Evolutionary conservation across 1,140 invertebrate species (phyloP).

Genomic region (Leptinotarsa undecemlineata): DNA sequence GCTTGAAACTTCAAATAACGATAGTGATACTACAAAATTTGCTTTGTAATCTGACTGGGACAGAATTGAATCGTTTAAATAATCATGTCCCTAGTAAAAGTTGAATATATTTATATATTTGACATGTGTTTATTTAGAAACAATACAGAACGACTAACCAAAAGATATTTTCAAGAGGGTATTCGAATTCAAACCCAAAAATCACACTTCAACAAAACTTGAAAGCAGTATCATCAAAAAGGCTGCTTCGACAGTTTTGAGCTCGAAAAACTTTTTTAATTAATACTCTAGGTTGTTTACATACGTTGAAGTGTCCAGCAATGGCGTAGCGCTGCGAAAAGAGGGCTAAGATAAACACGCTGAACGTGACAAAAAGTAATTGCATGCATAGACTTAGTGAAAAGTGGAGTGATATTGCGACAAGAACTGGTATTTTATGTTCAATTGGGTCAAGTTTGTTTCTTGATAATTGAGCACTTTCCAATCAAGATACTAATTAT

Average conservation of each 20-base stretch:
- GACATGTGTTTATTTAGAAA: no score
- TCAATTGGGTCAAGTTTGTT: conserved; percentile 3
- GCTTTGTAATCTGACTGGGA: no score
- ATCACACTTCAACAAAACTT: not conserved
- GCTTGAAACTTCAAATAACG: no score
- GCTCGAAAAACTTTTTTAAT: conserved; percentile 26
- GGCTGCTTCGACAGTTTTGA: not conserved
- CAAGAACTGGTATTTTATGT: not conserved
- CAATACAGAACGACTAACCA: not conserved
- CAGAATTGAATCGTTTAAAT: no score
- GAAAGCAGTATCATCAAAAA: not conserved
- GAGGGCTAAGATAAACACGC: conserved; percentile 27
- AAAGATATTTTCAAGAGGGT: no score
- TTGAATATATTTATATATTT: no score
- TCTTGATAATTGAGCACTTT: not conserved
- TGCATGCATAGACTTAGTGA: conserved; percentile 28
- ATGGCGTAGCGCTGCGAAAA: not conserved
- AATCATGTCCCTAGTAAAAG: no score
- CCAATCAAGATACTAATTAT: not conserved
- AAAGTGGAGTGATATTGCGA: not conserved
- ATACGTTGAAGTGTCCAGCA: conserved; percentile 24
- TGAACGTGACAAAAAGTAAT: conserved; percentile 35
- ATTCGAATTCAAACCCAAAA: not conserved
- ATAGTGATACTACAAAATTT: no score
- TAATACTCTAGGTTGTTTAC: conserved; percentile 25